Evolutionary conservation across 2,797 vertebrate species (phyloP), one percentile per base, ranked within the genome.

Genomic region (Protosalanx chinensis): DNA sequence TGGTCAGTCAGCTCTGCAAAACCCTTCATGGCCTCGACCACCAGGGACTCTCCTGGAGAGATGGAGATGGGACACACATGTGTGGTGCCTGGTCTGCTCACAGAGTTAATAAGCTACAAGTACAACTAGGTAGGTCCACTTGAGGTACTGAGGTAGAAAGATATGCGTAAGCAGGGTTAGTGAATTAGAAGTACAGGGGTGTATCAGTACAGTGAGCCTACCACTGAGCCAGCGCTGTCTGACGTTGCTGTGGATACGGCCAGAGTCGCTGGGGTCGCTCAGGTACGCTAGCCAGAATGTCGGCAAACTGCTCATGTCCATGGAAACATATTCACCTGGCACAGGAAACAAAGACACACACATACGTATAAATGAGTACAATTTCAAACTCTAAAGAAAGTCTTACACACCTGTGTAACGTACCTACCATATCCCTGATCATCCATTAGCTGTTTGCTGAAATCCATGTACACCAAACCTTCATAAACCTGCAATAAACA

Each of bases 391-490:
- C 71, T 29, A 20, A 23, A 20, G 6, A 33, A 15, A 33, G 16
- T 7, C 13, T 18, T 18, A 57, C 18, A 67, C 56, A 62, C 18
- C 10, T 12, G 15, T 46, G 29, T 8, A 64, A 8, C 16, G 37
- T 57, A 37, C 64, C 71, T 92, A 94, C 93, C 94, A 41, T 90
- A 89, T 75, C 92, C 92, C 51, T 87, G 87, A 61, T 92, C 86
- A 1, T 93, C 91, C 93, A 94, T 93, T 13, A 94, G 81, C 58
- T 85, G 60, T 77, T 90, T 91, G 82, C 86, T 92, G 80, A 95
- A 95, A 77, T 95, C 93, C 94, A 95, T 95, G 86, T 93, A 94
- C 69, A 95, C 89, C 37, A 95, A 82, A 2, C 94, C 94, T 81
- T 94, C 91, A 72, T 94, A 95, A 27, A 95, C 93, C 93, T 94